Percentiles rank a stretch among this genome's conserved stretches.
These are phyloP conservation scores for Cantharis rufa DNA, from an alignment of 2,888 invertebrate genomes.

Conservation along the genomic window DNA sequence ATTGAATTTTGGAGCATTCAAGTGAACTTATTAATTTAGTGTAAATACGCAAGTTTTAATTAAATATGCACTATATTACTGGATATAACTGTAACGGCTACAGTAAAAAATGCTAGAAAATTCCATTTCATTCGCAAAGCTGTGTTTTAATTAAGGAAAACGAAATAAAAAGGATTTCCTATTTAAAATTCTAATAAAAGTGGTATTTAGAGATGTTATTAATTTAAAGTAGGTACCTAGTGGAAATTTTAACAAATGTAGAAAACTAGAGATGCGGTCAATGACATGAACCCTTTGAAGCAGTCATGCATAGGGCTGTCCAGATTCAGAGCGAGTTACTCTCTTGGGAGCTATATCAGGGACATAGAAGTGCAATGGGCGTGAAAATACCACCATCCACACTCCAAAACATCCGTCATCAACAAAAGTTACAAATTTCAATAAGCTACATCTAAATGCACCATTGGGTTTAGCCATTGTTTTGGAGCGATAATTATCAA, in stretches of 20 bases:
- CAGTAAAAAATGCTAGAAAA: not conserved
- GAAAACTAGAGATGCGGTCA: constrained; percentile 19
- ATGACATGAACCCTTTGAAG: constrained; percentile 30
- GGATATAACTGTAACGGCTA: not conserved
- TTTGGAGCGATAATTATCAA: not conserved
- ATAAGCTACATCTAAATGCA: constrained; percentile 17
- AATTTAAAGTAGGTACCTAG: not conserved
- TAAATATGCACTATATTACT: not conserved
- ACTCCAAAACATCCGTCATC: constrained; percentile 31
- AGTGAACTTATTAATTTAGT: not conserved
- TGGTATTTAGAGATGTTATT: not conserved
- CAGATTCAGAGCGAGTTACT: constrained; percentile 16
- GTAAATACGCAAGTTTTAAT: not conserved
- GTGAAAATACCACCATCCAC: constrained; percentile 34
- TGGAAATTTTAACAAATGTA: not conserved
- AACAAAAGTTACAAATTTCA: constrained; percentile 25
- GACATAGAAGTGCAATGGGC: constrained; percentile 32
- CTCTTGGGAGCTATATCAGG: constrained; percentile 30
- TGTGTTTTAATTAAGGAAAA: not conserved
- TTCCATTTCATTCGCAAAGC: not conserved
- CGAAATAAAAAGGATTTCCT: not conserved
- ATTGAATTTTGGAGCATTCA: not conserved
- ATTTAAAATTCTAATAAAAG: not conserved
- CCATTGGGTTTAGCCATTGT: not conserved
- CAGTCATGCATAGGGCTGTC: constrained; percentile 30